Base-by-base conservation (phyloP, 2,888 invertebrate genomes). In the Platycheirus rosarum region DNA sequence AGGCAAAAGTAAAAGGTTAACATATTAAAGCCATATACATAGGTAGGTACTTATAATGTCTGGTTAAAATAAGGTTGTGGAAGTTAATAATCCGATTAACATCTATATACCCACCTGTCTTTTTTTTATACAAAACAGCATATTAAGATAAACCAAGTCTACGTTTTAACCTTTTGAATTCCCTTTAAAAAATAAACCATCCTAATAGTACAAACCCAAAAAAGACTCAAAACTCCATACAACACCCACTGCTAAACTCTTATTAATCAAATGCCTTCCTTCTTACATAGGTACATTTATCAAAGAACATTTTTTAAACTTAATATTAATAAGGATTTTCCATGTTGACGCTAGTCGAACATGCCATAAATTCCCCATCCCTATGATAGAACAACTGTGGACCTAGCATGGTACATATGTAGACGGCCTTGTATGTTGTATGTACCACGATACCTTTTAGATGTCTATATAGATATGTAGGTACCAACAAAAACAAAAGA, bases 301-400 rank as follows among this genome's bases (percentile, higher is more conserved):
- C 77, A 82, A 71, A 82, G 71, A 68, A 71, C 76, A 71, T 77
- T 77, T 82, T 71, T 16, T 62, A 11, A 40, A 62, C 55, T 82
- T 68, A 68, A 77, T 82, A 82, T 82, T 86, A 85, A 86, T 86
- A 85, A 85, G 85, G 85, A 86, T 85, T 86, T 85, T 79, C 85
- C 86, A 68, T 86, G 86, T 86, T 85, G 86, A 85, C 85, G 85
- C 85, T 85, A 84, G 85, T 85, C 80, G 77, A 86, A 85, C 86
- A 86, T 85, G 85, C 85, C 85, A 85, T 86, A 85, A 86, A 87
- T 85, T 74, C 86, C 87, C 86, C 40, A 57, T 26, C 40, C 86
- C 86, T 88, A 86, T 86, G 84, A 84, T 70, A 86, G 78, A 80
- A 84, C 85, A 85, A 86, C 85, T 87, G 1, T 86, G 85, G 84